Conservation (phyloP, 2,113 vertebrate species). For the Fulmarus glacialis region DNA sequence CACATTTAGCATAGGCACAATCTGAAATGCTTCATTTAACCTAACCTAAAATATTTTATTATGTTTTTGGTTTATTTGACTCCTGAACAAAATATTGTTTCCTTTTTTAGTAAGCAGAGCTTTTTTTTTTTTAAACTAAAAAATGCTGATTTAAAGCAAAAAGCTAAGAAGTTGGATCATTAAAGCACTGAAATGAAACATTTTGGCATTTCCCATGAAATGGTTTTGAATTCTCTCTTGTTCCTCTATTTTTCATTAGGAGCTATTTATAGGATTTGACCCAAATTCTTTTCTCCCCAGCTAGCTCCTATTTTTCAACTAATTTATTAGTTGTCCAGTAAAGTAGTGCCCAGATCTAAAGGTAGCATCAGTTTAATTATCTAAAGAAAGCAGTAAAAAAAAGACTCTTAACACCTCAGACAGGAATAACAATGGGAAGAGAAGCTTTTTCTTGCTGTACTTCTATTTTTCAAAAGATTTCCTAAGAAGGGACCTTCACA, state of each 20-base stretch:
- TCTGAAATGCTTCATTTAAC: neutral
- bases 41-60: neutral
- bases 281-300: constrained; percentile 45
- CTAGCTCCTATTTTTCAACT: neutral
- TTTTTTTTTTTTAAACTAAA: neutral
- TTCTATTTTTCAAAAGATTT: neutral
- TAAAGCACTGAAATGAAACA: constrained; percentile 29
- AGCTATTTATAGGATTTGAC: constrained; percentile 66
- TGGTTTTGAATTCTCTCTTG: constrained; percentile 12
- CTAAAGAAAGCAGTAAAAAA: neutral
- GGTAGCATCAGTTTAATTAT: neutral
- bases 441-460: neutral
- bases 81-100: neutral
- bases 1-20: neutral
- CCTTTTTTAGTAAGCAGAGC: neutral
- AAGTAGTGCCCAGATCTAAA: neutral
- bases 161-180: neutral
- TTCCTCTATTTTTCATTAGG: constrained; percentile 24
- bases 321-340: constrained; percentile 35
- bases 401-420: neutral
- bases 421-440: neutral
- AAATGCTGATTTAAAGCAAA: constrained; percentile 26
- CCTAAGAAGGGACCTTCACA: neutral
- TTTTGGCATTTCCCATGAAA: constrained; percentile 13
- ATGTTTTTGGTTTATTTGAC: neutral